Evolutionary conservation across 2,797 vertebrate genomes (phyloP), one percentile per base, ranked within the genome.

Genomic region (Melanogrammus aeglefinus): DNA sequence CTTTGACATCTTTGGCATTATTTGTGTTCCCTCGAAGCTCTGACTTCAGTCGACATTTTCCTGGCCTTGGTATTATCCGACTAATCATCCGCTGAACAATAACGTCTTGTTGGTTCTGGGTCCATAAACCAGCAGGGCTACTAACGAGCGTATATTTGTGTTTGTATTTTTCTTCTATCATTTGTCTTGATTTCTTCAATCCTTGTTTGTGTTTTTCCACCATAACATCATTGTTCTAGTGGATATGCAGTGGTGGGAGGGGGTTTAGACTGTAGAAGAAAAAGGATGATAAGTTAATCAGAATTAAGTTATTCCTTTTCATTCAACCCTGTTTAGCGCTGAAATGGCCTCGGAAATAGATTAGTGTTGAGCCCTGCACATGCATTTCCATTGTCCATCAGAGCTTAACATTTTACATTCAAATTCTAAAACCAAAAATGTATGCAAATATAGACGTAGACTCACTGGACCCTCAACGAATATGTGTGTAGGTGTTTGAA

Each of bases 391-490:
- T 57, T 57, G 47, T 75, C 77, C 76, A 77, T 76, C 12, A 73
- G 71, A 80, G 51, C 38, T 47, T 24, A 66, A 75, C 76, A 82
- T 85, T 85, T 81, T 69, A 82, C 79, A 82, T 85, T 83, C 44
- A 84, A 83, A 84, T 87, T 1, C 41, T 44, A 14, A 44, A 44
- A 77, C 76, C 2, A 13, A 44, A 47, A 82, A 81, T 14, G 16
- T 83, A 88, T 86, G 72, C 74, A 84, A 82, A 86, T 84, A 73
- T 77, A 27, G 24, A 80, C 44, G 79, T 44, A 39, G 31, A 24
- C 69, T 74, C 63, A 74, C 72, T 78, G 31, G 44, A 80, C 73
- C 14, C 27, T 36, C 29, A 16, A 71, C 6, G 16, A 12, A 57
- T 18, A 18, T 57, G 47, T 57, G 47, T 57, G 47, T 13, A 14